phyloP scores from a whole-genome alignment of 2,113 vertebrate species.

The Psittacus erithacus region DNA sequence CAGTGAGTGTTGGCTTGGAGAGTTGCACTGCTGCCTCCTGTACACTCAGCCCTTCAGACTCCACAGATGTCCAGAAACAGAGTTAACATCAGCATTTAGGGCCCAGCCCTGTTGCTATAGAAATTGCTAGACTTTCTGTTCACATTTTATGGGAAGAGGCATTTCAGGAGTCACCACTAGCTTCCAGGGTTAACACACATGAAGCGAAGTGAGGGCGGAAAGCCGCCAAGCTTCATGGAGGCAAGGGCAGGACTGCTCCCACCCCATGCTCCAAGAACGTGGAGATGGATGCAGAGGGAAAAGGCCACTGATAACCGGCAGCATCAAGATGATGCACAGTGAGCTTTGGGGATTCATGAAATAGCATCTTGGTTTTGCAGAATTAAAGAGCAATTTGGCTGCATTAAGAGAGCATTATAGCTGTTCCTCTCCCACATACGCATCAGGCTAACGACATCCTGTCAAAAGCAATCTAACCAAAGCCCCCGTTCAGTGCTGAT shows the following conservation, averaged over 20 bases:
- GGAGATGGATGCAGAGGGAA: background rate
- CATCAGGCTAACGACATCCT: constrained; percentile 24
- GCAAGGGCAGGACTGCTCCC: background rate
- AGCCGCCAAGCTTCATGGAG: background rate
- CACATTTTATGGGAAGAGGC: constrained; percentile 28
- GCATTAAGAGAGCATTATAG: constrained; percentile 10
- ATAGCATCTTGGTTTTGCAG: constrained; percentile 40
- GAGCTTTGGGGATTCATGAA: background rate
- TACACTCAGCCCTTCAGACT: background rate
- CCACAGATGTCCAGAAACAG: background rate
- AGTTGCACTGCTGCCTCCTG: background rate
- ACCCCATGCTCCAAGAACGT: background rate
- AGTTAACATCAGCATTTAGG: constrained; percentile 17
- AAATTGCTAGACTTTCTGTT: constrained; percentile 51
- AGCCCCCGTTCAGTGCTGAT: background rate
- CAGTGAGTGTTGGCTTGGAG: background rate
- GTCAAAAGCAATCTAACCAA: constrained; percentile 1
- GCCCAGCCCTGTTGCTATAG: constrained; percentile 52
- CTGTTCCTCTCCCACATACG: constrained; percentile 37
- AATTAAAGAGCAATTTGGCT: constrained; percentile 66
- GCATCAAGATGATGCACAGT: background rate
- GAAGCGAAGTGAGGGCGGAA: background rate
- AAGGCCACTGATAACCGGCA: background rate
- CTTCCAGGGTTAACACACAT: background rate
- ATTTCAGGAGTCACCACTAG: background rate